Base-by-base conservation (phyloP, 1,140 invertebrate species). In the Matsumurasca onukii region DNA sequence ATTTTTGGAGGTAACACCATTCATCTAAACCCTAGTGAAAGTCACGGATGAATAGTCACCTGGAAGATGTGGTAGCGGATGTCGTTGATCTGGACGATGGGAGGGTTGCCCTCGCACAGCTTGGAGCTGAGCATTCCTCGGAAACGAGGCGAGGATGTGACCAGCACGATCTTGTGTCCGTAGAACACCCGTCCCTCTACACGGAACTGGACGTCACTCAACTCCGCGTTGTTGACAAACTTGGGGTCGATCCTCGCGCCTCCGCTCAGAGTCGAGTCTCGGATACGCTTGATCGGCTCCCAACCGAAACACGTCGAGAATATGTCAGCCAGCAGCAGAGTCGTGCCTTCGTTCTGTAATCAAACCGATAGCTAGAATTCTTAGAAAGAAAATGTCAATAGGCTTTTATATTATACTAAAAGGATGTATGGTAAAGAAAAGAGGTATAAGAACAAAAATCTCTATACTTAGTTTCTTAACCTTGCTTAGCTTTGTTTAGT, bases 151-250 rank as follows among this genome's bases (percentile, higher is more conserved):
- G 93, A 96, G 39, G 93, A 93, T 13, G 93, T 96, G 25, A 96
- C 91, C 31, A 97, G 81, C 30, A 97, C 92, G 64, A 96, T 95
- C 83, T 95, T 95, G 78, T 97, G 94, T 0, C 93, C 94, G 78
- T 95, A 96, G 79, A 97, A 96, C n/a, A 95, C 84, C 66, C 91
- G 85, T 0, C 92, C 92, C 80, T 95, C 93, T 12, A 97, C 93
- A 75, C 92, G 85, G 77, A 96, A 96, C 70, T 93, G 93, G 24
- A 96, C 92, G 79, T 96, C 94, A 72, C 91, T 92, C 13, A 95
- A 82, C 75, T 94, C 93, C 0, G 92, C 91, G 82, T 95, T 95
- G 80, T 96, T 96, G 59, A 96, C 92, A 81, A 94, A 96, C 75
- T 93, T 92, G 0, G 92, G 91, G 81, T 95, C 93, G 70, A 94